Percentiles rank a stretch among this genome's conserved stretches.
phyloP scores from a whole-genome alignment of 2,888 invertebrate species.

The Hydrotaea diabolus region DNA sequence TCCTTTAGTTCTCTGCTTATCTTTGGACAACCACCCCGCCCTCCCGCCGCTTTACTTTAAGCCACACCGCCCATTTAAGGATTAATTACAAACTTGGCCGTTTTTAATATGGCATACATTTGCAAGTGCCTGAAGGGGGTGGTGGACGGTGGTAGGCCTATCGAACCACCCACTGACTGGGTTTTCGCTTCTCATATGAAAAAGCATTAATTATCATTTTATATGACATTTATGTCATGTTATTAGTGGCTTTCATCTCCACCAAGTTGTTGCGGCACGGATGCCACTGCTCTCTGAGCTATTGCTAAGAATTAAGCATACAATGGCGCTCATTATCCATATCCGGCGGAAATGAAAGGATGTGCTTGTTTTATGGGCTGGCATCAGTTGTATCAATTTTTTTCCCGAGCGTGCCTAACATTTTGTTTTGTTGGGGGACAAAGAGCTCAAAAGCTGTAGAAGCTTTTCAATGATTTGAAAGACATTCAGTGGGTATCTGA shows the following conservation, averaged over 20 bases:
- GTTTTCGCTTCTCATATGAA: neutral
- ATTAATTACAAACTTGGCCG: conserved; percentile 12
- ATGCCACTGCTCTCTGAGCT: no score
- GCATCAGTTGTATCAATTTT: no score
- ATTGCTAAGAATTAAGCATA: neutral
- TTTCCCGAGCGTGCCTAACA: no score
- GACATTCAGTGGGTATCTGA: no score
- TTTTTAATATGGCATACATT: neutral
- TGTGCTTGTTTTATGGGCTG: no score
- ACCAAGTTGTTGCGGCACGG: neutral
- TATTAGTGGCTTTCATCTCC: conserved; percentile 36
- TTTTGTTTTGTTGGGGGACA: no score
- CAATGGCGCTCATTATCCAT: neutral
- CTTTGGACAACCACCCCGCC: neutral
- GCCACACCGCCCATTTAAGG: neutral
- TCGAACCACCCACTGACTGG: neutral
- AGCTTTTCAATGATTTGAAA: no score
- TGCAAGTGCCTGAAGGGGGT: neutral
- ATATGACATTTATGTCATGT: conserved; percentile 59
- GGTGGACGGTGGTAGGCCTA: neutral
- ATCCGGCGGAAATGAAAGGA: neutral
- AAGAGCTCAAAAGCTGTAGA: no score
- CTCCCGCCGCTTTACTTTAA: neutral
- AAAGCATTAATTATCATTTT: conserved; percentile 62
- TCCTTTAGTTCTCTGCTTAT: neutral